Percentiles rank a stretch among this genome's conserved stretches.
Evolutionary conservation across 2,888 invertebrate genomes (phyloP).

Genomic region (Cremastinae sp.): DNA sequence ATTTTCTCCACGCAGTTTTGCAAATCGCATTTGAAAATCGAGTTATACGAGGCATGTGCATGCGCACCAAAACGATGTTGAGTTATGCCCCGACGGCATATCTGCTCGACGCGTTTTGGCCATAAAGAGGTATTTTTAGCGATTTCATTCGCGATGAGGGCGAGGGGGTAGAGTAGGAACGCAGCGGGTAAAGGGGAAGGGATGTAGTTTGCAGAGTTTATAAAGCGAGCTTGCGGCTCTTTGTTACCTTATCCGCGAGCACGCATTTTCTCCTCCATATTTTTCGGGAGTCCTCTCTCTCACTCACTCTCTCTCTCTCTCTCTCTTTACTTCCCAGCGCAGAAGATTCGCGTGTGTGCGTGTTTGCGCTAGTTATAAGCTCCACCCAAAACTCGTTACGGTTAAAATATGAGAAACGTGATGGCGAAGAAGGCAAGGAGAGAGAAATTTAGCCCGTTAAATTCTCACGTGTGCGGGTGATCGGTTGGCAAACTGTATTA

Average conservation of each 20-base stretch:
- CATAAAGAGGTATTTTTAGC: slow-evolving; percentile 45
- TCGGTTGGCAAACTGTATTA: slow-evolving; percentile 57
- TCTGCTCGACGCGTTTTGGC: slow-evolving; percentile 1
- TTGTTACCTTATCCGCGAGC: not conserved
- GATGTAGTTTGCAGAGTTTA: not conserved
- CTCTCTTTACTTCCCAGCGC: slow-evolving; percentile 9
- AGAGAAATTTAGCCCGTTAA: slow-evolving; percentile 29
- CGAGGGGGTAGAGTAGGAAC: not conserved
- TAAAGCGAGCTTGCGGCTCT: slow-evolving; percentile 4
- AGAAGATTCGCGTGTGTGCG: slow-evolving; percentile 13
- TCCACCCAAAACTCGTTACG: slow-evolving; percentile 63
- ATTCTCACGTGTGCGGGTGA: slow-evolving; percentile 55
- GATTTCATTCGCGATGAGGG: slow-evolving; percentile 12
- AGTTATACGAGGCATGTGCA: not conserved
- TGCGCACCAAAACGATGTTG: not conserved
- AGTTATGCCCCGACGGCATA: not conserved
- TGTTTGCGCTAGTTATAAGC: slow-evolving; percentile 28
- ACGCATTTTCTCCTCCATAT: not conserved
- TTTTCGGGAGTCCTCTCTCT: not conserved
- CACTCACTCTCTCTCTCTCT: not conserved
- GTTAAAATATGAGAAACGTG: slow-evolving; percentile 59
- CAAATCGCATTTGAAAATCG: not conserved
- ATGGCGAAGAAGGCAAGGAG: slow-evolving; percentile 16
- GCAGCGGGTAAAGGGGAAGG: not conserved
- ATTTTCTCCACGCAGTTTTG: too few relatives aligned